phyloP scores from a whole-genome alignment of 1,140 invertebrate genomes.

The Ceratina calcarata region DNA sequence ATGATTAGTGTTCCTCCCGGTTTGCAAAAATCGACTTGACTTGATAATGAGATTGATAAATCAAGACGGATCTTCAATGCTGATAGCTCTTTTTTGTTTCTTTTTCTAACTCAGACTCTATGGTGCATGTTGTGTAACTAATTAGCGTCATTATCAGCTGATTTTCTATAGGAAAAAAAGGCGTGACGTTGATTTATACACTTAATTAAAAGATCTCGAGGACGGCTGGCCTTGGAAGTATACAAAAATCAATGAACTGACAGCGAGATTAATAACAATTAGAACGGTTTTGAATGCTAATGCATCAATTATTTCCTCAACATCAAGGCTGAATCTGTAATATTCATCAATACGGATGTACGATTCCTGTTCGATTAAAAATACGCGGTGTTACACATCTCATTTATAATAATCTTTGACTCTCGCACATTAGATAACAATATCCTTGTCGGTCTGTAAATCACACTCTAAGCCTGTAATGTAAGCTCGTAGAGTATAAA shows the following conservation, averaged over 20 bases:
- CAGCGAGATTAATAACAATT: neutral
- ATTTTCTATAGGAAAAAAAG: neutral
- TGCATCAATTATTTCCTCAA: no score
- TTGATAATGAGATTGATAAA: slow-evolving; percentile 3
- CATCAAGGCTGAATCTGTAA: neutral
- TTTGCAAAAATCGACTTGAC: neutral
- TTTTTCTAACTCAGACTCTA: neutral
- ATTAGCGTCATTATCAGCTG: neutral
- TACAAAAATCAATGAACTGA: neutral
- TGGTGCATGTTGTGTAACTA: neutral
- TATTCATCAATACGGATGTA: neutral
- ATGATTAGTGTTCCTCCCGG: no score
- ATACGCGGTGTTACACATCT: neutral
- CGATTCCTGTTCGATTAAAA: neutral
- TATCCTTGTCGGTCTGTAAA: neutral
- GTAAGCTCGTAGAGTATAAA: no score
- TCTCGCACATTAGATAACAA: slow-evolving; percentile 10
- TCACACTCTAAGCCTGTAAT: no score
- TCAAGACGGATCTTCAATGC: neutral
- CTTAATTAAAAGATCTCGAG: neutral
- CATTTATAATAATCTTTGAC: slow-evolving; percentile 11
- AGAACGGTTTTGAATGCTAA: no score
- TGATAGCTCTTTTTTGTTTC: neutral
- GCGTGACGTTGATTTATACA: neutral
- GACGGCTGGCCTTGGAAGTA: neutral